A percentile compares a stretch with the other conserved stretches of the same genome.
Evolutionary conservation across 2,113 vertebrate genomes (phyloP).

Genomic region (Cichladusa arquata): DNA sequence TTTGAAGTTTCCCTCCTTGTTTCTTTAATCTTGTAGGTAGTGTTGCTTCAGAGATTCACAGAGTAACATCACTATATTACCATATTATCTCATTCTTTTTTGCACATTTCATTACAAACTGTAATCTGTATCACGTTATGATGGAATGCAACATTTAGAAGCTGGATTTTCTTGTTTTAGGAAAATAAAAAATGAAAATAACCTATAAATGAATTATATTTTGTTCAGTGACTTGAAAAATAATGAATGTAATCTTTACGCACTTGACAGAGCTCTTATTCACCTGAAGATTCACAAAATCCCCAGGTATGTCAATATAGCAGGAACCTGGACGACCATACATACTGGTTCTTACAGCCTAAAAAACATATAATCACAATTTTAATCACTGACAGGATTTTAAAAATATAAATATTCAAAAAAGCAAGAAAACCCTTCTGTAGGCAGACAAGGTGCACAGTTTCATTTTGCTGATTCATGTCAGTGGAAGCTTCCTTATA

Average conservation of each 20-base stretch:
- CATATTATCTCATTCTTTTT: background rate
- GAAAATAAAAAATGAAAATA: background rate
- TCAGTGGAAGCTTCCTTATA: background rate
- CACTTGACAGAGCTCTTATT: conserved; percentile 82
- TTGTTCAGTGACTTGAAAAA: background rate
- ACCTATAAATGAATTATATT: background rate
- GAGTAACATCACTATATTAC: background rate
- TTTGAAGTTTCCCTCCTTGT: background rate
- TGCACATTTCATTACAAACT: background rate
- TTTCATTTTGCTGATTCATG: background rate
- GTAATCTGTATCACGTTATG: background rate
- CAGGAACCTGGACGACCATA: conserved; percentile 93
- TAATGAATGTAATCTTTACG: conserved; percentile 26
- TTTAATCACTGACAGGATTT: background rate
- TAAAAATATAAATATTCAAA: background rate
- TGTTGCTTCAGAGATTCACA: background rate
- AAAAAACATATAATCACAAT: background rate
- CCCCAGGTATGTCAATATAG: conserved; percentile 93
- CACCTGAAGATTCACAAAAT: conserved; percentile 87
- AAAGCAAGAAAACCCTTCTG: background rate
- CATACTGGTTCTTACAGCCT: conserved; percentile 91
- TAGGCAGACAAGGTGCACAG: background rate
- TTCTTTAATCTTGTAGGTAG: background rate
- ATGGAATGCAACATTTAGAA: background rate
- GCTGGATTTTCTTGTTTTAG: background rate